Conservation (phyloP, 2,113 vertebrate genomes). For the Centropus unirufus region DNA sequence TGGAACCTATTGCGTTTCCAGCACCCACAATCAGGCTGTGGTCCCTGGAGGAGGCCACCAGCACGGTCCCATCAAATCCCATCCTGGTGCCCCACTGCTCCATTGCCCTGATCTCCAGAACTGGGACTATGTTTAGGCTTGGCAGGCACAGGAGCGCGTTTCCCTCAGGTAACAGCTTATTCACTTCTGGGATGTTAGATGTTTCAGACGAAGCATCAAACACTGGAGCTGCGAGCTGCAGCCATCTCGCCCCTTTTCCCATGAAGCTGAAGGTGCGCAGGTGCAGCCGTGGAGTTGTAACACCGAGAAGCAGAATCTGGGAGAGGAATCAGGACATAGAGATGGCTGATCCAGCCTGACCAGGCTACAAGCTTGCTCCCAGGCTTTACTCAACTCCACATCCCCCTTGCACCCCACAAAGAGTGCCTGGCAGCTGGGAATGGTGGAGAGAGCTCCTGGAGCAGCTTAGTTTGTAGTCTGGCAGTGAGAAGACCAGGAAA, state of each 20-base stretch:
- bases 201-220: not conserved
- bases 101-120: not conserved
- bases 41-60: not conserved
- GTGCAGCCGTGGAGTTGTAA: not conserved
- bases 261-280: not conserved
- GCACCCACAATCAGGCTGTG: fast-evolving
- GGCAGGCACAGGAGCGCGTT: not conserved
- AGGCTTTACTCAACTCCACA: not conserved
- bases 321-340: not conserved
- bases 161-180: not conserved
- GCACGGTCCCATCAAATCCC: not conserved
- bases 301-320: not conserved
- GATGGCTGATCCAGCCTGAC: not conserved
- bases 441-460: not conserved
- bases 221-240: not conserved
- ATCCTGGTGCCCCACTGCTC: not conserved
- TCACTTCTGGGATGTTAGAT: not conserved
- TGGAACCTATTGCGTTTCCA: not conserved
- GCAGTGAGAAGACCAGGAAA: not conserved
- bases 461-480: not conserved
- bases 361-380: not conserved
- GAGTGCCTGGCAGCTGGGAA: not conserved
- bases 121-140: not conserved
- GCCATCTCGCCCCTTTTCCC: not conserved
- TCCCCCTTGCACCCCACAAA: not conserved